These are phyloP conservation scores for Cantharis flavilabris DNA, from an alignment of 2,888 invertebrate genomes.

Conservation along the genomic window DNA sequence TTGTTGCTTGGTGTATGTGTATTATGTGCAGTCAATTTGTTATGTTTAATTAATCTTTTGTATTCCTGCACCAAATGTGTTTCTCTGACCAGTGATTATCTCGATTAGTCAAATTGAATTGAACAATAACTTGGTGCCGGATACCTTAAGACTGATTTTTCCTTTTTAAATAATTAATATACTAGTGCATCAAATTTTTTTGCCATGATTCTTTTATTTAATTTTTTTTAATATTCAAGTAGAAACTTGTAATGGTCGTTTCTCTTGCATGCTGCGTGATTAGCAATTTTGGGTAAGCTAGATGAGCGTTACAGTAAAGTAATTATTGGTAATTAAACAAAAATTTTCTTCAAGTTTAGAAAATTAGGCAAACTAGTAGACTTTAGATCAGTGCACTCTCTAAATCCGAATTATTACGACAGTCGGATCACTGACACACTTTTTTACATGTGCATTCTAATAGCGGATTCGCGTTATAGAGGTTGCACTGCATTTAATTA, in stretches of 20 bases:
- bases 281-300: slow-evolving; percentile 63
- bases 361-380: neutral
- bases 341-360: neutral
- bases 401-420: neutral
- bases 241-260: slow-evolving; percentile 53
- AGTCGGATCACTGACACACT: neutral
- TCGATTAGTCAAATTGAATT: neutral
- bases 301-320: neutral
- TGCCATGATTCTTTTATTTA: neutral
- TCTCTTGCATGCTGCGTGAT: slow-evolving; percentile 60
- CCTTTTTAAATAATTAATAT: neutral
- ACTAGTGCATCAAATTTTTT: slow-evolving; percentile 6
- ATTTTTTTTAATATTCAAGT: slow-evolving; percentile 15
- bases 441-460: neutral
- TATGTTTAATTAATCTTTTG: slow-evolving; percentile 67
- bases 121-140: neutral
- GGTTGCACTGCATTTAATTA: neutral
- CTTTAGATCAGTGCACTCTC: neutral
- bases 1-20: slow-evolving; percentile 70
- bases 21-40: slow-evolving; percentile 67
- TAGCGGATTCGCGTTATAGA: neutral
- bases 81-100: neutral
- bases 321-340: neutral
- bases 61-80: slow-evolving; percentile 55
- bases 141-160: neutral